Evolutionary conservation across 2,797 vertebrate genomes (phyloP), one percentile per base, ranked within the genome.

Genomic region (Pseudochaenichthys georgianus): DNA sequence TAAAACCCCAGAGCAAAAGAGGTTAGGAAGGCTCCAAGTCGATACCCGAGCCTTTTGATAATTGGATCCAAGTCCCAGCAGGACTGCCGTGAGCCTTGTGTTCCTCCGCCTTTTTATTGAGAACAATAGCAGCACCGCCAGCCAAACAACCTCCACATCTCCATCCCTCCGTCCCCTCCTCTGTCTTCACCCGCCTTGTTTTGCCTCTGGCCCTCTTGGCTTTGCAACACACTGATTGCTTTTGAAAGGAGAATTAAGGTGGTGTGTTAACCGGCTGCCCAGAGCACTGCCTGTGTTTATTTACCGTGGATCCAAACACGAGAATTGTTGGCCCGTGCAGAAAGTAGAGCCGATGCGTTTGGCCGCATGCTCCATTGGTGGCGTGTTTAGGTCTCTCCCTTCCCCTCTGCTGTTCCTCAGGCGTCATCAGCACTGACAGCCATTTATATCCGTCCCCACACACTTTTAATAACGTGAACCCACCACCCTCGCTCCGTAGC

Each of bases 271-370:
- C 62, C 31, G 64, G 80, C 89, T 81, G 85, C 84, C 83, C 79
- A 53, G 82, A 87, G 79, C 59, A 28, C 70, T 23, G 84, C 81
- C 81, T 62, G 83, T 81, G 88, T 93, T 93, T 94, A 94, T 94
- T 93, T 93, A 90, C 85, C 7, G 72, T 73, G 77, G 89, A 89
- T 89, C 90, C 85, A 89, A 89, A 88, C 88, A 87, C 17, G 65
- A 84, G 70, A 87, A 87, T 82, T 90, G 82, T 87, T 89, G 84
- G 89, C 86, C 73, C 13, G 3, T 19, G 74, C 78, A 75, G 78
- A 88, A 90, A 84, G 89, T 83, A 71, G 83, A 34, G 60, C 75
- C 61, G 31, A 67, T 51, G 85, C 77, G 77, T 87, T 90, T 92
- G 87, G 80, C 88, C 54, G 75, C 19, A 45, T 57, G 79, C 82